These are phyloP conservation scores for Tretioscincus oriximinensis DNA, from an alignment of 2,113 vertebrate genomes.

Conservation along the genomic window DNA sequence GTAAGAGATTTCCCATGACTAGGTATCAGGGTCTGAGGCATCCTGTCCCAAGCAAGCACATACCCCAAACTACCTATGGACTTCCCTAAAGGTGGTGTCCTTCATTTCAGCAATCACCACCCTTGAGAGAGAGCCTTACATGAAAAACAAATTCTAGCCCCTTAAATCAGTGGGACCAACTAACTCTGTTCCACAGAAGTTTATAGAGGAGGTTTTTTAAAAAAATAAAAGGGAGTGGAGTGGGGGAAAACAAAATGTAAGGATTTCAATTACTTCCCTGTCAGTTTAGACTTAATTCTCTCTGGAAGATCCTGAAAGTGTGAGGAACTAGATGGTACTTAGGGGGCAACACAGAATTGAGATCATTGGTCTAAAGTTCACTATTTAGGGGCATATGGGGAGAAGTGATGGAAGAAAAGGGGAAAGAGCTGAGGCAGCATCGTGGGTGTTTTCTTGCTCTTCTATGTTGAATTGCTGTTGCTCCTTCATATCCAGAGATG, in stretches of 20 bases:
- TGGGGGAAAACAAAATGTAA: too few species aligned
- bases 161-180: too few species aligned
- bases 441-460: not conserved
- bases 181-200: not conserved
- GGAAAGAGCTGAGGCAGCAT: too few species aligned
- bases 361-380: not conserved
- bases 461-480: not conserved
- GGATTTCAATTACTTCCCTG: too few species aligned
- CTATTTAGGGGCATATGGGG: too few species aligned
- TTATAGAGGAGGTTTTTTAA: not conserved
- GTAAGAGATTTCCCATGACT: conserved; percentile 3
- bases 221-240: too few species aligned
- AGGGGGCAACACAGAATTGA: not conserved
- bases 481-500: conserved; percentile 52
- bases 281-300: not conserved
- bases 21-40: not conserved
- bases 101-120: too few species aligned
- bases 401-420: not conserved
- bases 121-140: not conserved
- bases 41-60: not conserved
- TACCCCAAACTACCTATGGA: too few species aligned
- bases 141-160: not conserved
- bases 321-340: not conserved
- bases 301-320: not conserved
- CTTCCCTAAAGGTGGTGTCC: too few species aligned